Evolutionary conservation across 2,113 vertebrate genomes (phyloP).

Genomic region (Lampris incognitus): DNA sequence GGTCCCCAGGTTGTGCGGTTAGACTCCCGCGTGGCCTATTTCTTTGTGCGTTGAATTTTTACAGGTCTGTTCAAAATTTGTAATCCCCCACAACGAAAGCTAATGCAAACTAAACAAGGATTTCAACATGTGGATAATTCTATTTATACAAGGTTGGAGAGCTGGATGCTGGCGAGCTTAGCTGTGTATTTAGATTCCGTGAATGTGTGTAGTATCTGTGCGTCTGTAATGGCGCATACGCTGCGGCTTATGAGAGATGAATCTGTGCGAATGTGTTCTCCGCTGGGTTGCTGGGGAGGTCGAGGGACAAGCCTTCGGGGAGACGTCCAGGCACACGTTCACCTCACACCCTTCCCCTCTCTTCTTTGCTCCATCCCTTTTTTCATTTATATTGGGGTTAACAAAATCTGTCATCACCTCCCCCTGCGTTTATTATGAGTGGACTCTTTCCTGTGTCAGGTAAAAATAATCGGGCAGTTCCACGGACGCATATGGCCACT

Average conservation of each 20-base stretch:
- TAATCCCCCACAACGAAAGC: neutral
- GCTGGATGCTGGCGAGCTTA: too few relatives aligned
- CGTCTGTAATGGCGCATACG: neutral
- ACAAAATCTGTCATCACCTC: slow-evolving; percentile 79
- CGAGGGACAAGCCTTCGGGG: slow-evolving; percentile 50
- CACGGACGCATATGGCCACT: slow-evolving; percentile 51
- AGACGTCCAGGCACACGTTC: slow-evolving; percentile 67
- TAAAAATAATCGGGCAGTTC: slow-evolving; percentile 77
- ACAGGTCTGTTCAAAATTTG: slow-evolving; percentile 6
- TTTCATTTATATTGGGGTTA: slow-evolving; percentile 71
- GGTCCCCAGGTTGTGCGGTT: slow-evolving; percentile 8
- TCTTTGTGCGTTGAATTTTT: neutral
- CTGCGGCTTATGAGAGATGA: neutral
- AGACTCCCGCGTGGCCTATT: neutral
- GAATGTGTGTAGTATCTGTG: neutral
- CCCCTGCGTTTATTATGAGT: slow-evolving; percentile 76
- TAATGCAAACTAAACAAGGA: neutral
- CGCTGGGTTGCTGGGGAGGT: slow-evolving; percentile 56
- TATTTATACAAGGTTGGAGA: neutral
- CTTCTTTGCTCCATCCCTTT: slow-evolving; percentile 18
- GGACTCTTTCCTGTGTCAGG: slow-evolving; percentile 78
- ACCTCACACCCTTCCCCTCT: slow-evolving; percentile 32
- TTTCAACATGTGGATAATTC: neutral
- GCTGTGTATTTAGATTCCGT: neutral
- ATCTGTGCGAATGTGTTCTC: slow-evolving; percentile 50